Conservation (phyloP, 2,888 invertebrate species). For the Plusia festucae region DNA sequence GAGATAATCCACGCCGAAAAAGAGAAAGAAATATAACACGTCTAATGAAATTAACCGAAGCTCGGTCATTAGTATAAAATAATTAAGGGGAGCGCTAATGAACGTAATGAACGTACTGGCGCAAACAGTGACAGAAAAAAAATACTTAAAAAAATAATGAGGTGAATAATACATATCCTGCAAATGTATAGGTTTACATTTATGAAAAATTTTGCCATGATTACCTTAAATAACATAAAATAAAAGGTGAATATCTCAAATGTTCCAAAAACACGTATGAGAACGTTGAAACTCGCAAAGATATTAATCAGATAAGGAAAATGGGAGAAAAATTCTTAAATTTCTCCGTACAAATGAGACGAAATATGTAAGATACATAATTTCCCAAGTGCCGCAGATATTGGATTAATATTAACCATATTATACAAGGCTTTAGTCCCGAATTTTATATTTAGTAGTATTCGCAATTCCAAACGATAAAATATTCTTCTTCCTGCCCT, state of each 20-base stretch:
- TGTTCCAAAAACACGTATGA: background rate
- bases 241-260: background rate
- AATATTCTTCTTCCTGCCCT: no score
- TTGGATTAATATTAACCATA: no score
- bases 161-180: no score
- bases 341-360: background rate
- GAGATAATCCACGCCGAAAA: background rate
- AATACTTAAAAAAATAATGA: background rate
- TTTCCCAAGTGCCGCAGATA: no score
- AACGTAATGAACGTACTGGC: background rate
- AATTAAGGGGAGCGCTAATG: background rate
- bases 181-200: no score
- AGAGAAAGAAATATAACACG: background rate
- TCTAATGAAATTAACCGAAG: background rate
- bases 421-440: no score
- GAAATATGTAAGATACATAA: background rate
- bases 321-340: background rate
- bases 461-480: no score
- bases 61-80: conserved; percentile 6
- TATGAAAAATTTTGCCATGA: no score
- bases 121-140: background rate
- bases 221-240: background rate
- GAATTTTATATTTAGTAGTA: no score
- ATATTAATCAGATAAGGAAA: background rate
- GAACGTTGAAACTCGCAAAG: background rate